Conservation (phyloP, 2,797 vertebrate species). For the Amphiprion clarkii region DNA sequence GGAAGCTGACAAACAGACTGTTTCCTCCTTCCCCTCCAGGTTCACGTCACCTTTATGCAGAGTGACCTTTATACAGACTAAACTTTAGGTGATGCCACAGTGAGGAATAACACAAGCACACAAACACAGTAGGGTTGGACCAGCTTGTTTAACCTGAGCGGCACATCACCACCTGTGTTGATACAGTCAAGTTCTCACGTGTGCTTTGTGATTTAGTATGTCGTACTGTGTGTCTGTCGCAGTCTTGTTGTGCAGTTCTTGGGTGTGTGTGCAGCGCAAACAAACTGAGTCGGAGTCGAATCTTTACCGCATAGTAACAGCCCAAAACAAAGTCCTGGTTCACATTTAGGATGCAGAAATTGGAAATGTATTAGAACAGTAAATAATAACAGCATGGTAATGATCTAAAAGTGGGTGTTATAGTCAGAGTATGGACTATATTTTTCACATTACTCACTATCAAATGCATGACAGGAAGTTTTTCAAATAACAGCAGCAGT, state of each 20-base stretch:
- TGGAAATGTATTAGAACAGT: not conserved
- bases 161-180: too few species aligned
- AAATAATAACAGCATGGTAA: not conserved
- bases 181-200: too few species aligned
- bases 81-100: not conserved
- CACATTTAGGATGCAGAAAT: not conserved
- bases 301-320: not conserved
- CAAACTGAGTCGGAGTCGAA: not conserved
- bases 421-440: too few species aligned
- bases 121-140: not conserved
- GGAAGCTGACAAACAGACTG: too few species aligned
- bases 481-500: too few species aligned
- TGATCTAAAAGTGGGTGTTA: not conserved
- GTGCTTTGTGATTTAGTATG: too few species aligned
- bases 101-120: not conserved
- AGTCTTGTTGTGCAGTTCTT: too few species aligned
- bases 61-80: conserved; percentile 49
- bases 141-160: not conserved
- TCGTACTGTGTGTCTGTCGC: too few species aligned
- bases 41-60: conserved; percentile 19
- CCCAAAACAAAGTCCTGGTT: not conserved
- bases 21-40: not conserved
- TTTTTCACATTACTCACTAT: too few species aligned
- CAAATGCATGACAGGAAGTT: too few species aligned
- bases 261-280: not conserved